Conservation (phyloP, 1,140 invertebrate genomes). For the Melitaea cinxia region DNA sequence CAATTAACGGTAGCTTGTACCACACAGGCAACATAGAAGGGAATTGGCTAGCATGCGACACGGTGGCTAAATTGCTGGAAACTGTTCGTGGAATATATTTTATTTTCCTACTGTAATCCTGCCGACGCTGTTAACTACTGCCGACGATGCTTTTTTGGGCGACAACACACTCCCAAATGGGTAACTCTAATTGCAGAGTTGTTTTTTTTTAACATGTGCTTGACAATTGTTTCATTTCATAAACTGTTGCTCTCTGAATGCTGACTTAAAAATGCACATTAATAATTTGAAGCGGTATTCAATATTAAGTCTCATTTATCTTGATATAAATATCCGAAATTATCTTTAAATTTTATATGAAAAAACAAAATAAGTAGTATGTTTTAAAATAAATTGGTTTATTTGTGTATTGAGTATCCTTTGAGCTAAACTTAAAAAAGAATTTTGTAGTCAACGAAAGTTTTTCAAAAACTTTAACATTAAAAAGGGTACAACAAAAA, state of each 20-base stretch:
- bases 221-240: conserved; percentile 13
- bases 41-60: conserved; percentile 60
- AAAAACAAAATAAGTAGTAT: no score
- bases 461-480: conserved; percentile 29
- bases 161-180: conserved; percentile 42
- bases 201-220: conserved; percentile 39
- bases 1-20: conserved; percentile 71
- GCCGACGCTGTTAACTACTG: conserved; percentile 52
- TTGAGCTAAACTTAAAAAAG: neutral
- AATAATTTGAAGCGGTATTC: no score
- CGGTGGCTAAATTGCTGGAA: conserved; percentile 60
- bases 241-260: conserved; percentile 17
- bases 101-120: conserved; percentile 62
- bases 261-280: neutral
- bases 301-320: no score
- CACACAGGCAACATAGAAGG: conserved; percentile 44
- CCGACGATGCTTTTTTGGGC: conserved; percentile 44
- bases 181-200: conserved; percentile 53
- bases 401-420: conserved; percentile 10
- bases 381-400: neutral
- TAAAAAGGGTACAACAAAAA: conserved; percentile 52
- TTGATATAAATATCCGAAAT: no score
- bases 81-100: conserved; percentile 58
- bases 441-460: neutral
- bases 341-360: no score